A percentile compares a stretch with the other conserved stretches of the same genome.
Conservation (phyloP, 2,888 invertebrate species). For the Trisateles emortualis region DNA sequence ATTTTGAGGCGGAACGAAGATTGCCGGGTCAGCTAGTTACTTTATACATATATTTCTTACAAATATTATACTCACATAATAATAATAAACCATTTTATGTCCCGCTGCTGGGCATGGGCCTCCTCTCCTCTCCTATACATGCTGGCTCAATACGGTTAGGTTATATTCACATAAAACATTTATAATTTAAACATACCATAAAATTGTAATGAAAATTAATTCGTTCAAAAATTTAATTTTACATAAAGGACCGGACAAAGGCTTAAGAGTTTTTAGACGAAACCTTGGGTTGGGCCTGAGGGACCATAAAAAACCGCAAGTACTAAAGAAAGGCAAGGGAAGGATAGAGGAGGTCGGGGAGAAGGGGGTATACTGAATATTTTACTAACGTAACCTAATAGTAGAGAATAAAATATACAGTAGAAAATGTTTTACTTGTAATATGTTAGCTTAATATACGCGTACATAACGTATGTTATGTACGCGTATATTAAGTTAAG, state of each 20-base stretch:
- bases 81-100: background rate
- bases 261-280: conserved; percentile 42
- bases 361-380: conserved; percentile 32
- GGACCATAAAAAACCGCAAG: conserved; percentile 51
- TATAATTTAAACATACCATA: background rate
- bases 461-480: too few relatives aligned
- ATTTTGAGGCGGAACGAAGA: too few relatives aligned
- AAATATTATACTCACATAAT: too few relatives aligned
- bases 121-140: too few relatives aligned
- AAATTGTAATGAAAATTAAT: conserved; percentile 31
- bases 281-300: conserved; percentile 39
- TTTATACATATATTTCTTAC: too few relatives aligned
- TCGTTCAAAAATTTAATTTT: conserved; percentile 60
- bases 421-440: conserved; percentile 32
- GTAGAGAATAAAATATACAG: conserved; percentile 27
- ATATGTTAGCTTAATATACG: too few relatives aligned
- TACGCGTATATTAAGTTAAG: too few relatives aligned
- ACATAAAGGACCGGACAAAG: conserved; percentile 50
- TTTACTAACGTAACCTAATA: conserved; percentile 32
- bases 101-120: too few relatives aligned
- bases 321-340: conserved; percentile 14
- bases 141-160: too few relatives aligned
- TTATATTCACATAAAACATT: too few relatives aligned
- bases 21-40: too few relatives aligned
- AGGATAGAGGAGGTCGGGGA: conserved; percentile 9